A percentile compares a stretch with the other conserved stretches of the same genome.
Evolutionary conservation across 2,113 vertebrate species (phyloP).

Genomic region (Eubucco bourcierii): DNA sequence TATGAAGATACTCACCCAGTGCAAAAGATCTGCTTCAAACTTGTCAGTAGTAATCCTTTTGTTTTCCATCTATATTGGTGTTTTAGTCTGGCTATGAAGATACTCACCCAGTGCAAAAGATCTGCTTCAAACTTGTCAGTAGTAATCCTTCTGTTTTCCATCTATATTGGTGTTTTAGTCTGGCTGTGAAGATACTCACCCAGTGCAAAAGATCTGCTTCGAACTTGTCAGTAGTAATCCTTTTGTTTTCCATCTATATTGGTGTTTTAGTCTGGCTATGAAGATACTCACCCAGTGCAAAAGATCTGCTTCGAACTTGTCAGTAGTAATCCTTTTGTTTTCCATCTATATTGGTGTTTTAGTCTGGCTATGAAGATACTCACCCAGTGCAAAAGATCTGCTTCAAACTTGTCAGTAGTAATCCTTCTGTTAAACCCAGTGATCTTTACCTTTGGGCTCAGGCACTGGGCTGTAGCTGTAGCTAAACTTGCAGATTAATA

Average conservation of each 20-base stretch:
- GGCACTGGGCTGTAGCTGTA: neutral
- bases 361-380: neutral
- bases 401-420: neutral
- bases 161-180: no score
- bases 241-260: neutral
- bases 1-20: no score
- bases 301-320: neutral
- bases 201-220: no score
- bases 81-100: no score
- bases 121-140: no score
- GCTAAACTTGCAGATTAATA: neutral
- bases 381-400: neutral
- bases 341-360: neutral
- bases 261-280: neutral
- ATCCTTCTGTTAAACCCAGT: neutral
- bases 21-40: no score
- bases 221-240: no score
- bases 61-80: no score
- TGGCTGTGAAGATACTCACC: no score
- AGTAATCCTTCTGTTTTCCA: no score
- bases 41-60: no score
- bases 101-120: no score
- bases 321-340: neutral
- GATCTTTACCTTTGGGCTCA: neutral
- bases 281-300: neutral